Conservation (phyloP, 2,113 vertebrate genomes). For the Dicaeum eximium region DNA sequence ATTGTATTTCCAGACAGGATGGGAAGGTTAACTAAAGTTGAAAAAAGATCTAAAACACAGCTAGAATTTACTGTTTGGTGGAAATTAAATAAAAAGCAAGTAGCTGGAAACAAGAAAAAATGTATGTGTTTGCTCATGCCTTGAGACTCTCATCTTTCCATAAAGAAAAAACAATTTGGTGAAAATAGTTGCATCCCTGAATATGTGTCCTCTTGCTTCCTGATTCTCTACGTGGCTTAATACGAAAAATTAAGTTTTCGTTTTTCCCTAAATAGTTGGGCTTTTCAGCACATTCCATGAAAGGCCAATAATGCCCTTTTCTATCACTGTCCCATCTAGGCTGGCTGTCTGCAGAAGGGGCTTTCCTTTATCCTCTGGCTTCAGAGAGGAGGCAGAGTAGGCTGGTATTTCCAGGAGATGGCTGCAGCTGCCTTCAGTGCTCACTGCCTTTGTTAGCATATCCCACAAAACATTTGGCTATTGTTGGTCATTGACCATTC, state of each 20-base stretch:
- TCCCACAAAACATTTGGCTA: background rate
- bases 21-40: conserved; percentile 34
- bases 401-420: background rate
- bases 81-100: conserved; percentile 15
- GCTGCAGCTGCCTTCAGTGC: background rate
- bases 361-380: background rate
- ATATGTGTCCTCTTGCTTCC: background rate
- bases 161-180: background rate
- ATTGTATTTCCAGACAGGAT: conserved; percentile 35
- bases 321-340: background rate
- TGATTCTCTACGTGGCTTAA: background rate
- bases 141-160: background rate
- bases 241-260: background rate
- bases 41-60: conserved; percentile 19
- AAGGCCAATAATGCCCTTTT: background rate
- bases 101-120: background rate
- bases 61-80: conserved; percentile 3
- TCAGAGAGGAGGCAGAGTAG: background rate
- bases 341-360: background rate
- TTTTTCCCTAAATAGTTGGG: background rate
- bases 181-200: background rate
- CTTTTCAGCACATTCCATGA: background rate
- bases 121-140: background rate
- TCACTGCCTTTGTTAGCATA: background rate
- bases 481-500: background rate